phyloP scores from a whole-genome alignment of 2,113 vertebrate genomes.

The Sapajus apella region DNA sequence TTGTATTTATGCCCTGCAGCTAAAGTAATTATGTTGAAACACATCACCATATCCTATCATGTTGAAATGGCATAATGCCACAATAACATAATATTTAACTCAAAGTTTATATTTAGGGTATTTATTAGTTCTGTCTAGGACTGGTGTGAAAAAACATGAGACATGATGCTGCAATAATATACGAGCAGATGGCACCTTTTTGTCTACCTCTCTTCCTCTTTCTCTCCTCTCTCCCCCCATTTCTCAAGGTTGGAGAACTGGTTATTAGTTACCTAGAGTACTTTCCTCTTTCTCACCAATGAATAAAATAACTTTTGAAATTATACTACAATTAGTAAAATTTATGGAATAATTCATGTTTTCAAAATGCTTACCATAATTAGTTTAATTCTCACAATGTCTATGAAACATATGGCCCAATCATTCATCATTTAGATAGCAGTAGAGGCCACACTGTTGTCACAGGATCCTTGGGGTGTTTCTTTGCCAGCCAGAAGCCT shows the following conservation, averaged over 20 bases:
- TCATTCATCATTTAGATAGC: background rate
- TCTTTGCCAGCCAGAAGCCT: too few species aligned
- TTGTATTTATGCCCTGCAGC: background rate
- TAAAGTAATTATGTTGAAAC: slow-evolving; percentile 34
- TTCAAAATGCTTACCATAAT: slow-evolving; percentile 9
- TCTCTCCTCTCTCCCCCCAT: background rate
- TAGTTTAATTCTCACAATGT: background rate
- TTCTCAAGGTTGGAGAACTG: background rate
- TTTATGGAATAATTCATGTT: background rate
- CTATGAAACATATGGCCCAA: background rate
- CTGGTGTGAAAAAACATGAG: background rate
- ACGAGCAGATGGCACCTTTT: background rate
- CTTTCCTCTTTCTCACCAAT: background rate
- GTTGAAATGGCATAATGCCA: slow-evolving; percentile 21
- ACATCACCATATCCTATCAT: background rate
- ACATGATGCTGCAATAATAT: background rate
- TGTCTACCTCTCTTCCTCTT: background rate
- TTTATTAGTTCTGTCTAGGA: slow-evolving; percentile 16
- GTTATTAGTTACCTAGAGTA: background rate
- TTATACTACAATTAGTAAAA: background rate
- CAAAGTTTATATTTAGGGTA: slow-evolving; percentile 2
- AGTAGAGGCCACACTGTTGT: background rate
- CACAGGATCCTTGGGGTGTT: too few species aligned
- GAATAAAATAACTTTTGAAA: background rate
- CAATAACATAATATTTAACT: slow-evolving; percentile 30